Conservation (phyloP, 2,797 vertebrate genomes). For the Catamblyrhynchus diadema region DNA sequence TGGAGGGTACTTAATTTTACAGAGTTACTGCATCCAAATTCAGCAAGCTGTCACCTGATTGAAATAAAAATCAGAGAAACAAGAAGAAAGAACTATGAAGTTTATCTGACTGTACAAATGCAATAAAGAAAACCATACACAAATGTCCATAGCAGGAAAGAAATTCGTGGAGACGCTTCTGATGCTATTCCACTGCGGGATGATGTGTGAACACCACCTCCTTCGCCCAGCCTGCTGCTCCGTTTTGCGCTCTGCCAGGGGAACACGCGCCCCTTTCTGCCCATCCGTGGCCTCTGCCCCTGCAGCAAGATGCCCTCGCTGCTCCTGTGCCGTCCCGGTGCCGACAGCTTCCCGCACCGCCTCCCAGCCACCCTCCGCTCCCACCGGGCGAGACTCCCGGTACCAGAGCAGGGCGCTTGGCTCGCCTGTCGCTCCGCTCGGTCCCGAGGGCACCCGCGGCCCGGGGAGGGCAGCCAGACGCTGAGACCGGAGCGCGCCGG, state of each 20-base stretch:
- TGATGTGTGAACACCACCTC: accelerated
- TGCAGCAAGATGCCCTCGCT: background rate
- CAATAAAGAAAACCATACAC: background rate
- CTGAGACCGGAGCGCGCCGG: background rate
- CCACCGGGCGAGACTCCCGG: background rate
- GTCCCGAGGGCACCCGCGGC: background rate
- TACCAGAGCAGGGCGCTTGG: background rate
- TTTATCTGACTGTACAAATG: background rate
- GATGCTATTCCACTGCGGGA: background rate
- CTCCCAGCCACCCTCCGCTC: background rate
- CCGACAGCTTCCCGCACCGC: too few species aligned
- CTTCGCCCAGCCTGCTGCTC: background rate
- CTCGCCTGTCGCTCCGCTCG: background rate
- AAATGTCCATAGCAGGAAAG: background rate
- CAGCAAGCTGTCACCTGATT: background rate
- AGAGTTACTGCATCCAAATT: background rate
- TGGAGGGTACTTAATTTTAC: background rate
- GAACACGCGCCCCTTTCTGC: accelerated
- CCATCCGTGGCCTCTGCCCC: accelerated
- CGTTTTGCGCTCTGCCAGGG: accelerated
- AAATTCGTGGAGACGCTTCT: accelerated
- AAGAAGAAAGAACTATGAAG: background rate
- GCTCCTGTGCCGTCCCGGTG: accelerated
- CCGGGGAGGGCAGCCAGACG: background rate
- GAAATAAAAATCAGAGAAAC: background rate